A percentile compares a stretch with the other conserved stretches of the same genome.
Conservation (phyloP, 2,113 vertebrate species). For the Astatoreochromis straeleni region DNA sequence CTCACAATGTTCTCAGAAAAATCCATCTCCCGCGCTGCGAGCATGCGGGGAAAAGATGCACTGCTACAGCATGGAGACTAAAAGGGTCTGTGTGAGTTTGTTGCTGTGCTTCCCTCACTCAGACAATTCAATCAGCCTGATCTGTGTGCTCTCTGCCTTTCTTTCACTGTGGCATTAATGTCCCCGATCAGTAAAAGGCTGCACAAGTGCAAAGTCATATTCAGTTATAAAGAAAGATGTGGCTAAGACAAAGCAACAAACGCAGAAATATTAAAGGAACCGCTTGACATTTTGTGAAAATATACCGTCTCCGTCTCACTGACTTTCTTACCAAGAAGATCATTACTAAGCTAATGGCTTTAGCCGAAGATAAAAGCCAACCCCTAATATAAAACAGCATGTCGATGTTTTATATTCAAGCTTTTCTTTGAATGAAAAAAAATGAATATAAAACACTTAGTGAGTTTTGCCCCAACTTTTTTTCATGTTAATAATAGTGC, state of each 20-base stretch:
- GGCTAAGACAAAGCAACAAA: not conserved
- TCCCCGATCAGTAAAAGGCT: not conserved
- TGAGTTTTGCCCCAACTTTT: not conserved
- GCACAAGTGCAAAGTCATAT: not conserved
- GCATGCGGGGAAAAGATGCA: conserved; percentile 21
- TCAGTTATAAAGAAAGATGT: not conserved
- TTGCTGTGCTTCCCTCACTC: not conserved
- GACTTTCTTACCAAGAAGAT: not conserved
- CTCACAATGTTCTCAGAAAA: conserved; percentile 51
- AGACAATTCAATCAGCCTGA: not conserved
- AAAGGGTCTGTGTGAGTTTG: not conserved
- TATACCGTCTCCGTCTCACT: not conserved
- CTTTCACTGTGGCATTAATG: not conserved
- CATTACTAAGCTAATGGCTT: not conserved
- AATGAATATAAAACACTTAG: rapidly evolving
- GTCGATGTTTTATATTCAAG: not conserved
- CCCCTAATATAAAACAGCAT: not conserved
- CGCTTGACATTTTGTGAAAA: not conserved
- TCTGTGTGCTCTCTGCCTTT: not conserved
- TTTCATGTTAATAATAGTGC: not conserved
- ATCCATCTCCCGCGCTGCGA: conserved; percentile 28
- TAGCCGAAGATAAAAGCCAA: not conserved
- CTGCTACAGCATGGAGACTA: not conserved
- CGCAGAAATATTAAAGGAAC: not conserved
- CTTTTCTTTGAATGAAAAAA: not conserved